These are phyloP conservation scores for Meteorus cinctellus DNA, from an alignment of 2,888 invertebrate genomes.

Conservation along the genomic window DNA sequence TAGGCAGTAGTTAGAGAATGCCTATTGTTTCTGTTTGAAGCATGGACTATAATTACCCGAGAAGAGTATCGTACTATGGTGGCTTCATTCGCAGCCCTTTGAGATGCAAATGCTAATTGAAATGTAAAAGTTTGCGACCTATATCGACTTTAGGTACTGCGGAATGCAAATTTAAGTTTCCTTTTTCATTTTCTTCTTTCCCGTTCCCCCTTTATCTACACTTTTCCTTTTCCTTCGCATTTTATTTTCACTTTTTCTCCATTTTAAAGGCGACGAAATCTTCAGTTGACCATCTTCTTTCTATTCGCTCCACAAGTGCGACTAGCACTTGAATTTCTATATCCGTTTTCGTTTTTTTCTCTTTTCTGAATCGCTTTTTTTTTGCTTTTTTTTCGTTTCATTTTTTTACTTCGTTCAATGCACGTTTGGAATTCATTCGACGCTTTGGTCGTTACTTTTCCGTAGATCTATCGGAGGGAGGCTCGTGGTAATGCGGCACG, in stretches of 20 bases:
- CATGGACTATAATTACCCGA: conserved; percentile 55
- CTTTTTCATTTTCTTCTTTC: conserved; percentile 1
- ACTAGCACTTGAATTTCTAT: conserved; percentile 19
- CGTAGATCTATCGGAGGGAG: conserved; percentile 22
- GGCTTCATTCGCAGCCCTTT: conserved; percentile 55
- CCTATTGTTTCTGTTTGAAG: conserved; percentile 55
- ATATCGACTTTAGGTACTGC: conserved; percentile 48
- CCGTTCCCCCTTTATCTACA: conserved; percentile 4
- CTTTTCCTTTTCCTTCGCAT: conserved; percentile 15
- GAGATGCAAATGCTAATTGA: conserved; percentile 61
- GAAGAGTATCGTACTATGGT: conserved; percentile 40
- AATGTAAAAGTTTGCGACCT: conserved; percentile 59
- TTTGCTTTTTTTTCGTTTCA: neutral
- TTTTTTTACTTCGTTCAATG: neutral
- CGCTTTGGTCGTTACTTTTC: conserved; percentile 40
- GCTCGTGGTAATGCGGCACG: conserved; percentile 31
- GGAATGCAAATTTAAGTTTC: conserved; percentile 14
- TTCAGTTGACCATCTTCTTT: conserved; percentile 1
- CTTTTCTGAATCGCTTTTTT: neutral
- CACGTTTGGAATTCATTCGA: conserved; percentile 34
- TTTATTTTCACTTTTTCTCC: conserved; percentile 1
- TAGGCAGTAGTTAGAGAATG: neutral
- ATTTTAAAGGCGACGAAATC: conserved; percentile 14
- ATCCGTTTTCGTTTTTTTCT: conserved; percentile 18
- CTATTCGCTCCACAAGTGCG: neutral